Base-by-base conservation (phyloP, 2,888 invertebrate genomes). In the Hermaeophaga mercurialis region DNA sequence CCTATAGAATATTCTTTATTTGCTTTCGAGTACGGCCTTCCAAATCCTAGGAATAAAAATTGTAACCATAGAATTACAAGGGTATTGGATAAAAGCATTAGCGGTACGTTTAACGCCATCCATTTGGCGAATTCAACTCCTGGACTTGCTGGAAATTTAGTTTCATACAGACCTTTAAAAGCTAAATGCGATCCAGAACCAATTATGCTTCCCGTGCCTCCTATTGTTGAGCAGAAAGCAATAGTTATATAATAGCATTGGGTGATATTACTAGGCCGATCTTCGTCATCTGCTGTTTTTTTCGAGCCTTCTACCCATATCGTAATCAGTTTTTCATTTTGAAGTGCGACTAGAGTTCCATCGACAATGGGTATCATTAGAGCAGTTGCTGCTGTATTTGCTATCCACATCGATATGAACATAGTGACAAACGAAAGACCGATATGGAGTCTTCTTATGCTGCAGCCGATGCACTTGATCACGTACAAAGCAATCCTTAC, bases 331-430 rank as follows among this genome's bases (percentile, higher is more conserved):
- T 87, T 87, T 82, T 88, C 87, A 79, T 85, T 81, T 79, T 91
- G 88, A 14, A 94, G 78, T 63, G 94, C 91, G 70, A 88, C 85
- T 3, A 94, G 78, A 1, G 94, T 91, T 18, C 93, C 93, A 62
- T 90, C 87, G 12, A 93, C 89, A 60, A 94, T 94, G 0, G 94
- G 94, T 57, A 92, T 87, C 94, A 95, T 94, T 91, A 95, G 92
- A 1, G 94, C 93, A 1, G 92, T 89, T 1, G 92, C 93, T 0
- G 95, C 95, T 0, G 94, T 95, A 75, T 96, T 96, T 4, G 93
- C 94, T 66, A 95, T 94, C 95, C 95, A 96, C 94, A 95, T 95
- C 0, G 94, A 94, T 66, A 95, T 85, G 70, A 94, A 92, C 90
- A 92, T 93, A 0, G 94, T 93, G 9, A 93, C 93, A 61, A 87